A percentile compares a stretch with the other conserved stretches of the same genome.
Evolutionary conservation across 2,888 invertebrate genomes (phyloP).

Genomic region (Nemotelus pantherinus): DNA sequence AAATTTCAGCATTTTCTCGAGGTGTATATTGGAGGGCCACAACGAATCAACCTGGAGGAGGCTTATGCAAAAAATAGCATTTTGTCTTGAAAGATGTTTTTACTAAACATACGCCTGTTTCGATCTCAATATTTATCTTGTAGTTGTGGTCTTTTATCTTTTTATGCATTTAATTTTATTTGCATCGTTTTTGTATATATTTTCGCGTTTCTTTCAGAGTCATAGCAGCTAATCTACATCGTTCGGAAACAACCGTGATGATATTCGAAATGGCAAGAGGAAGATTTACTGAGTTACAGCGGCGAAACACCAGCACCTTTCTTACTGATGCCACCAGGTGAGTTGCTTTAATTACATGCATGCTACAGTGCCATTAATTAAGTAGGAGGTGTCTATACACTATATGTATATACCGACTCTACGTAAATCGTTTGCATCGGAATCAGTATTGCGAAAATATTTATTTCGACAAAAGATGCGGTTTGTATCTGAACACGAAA

Average conservation of each 20-base stretch:
- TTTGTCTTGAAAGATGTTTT: constrained; percentile 31
- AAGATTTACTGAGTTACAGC: constrained; percentile 44
- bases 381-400: constrained; percentile 34
- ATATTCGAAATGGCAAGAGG: constrained; percentile 29
- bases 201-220: neutral
- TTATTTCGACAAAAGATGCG: neutral
- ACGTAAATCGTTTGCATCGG: neutral
- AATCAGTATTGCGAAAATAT: neutral
- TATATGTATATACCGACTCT: neutral
- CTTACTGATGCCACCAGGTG: constrained; percentile 45
- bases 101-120: constrained; percentile 27
- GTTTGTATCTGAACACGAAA: neutral
- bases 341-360: constrained; percentile 49
- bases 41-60: neutral
- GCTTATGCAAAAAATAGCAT: constrained; percentile 14
- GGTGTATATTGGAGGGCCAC: neutral
- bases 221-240: neutral
- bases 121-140: constrained; percentile 37
- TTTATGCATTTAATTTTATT: constrained; percentile 26
- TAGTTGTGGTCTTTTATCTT: constrained; percentile 19
- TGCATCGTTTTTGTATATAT: neutral
- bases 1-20: constrained; percentile 12
- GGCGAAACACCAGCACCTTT: constrained; percentile 44
- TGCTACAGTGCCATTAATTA: constrained; percentile 49
- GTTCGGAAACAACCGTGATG: constrained; percentile 1